phyloP scores from a whole-genome alignment of 2,888 invertebrate genomes.

The Rhaphigaster nebulosa region DNA sequence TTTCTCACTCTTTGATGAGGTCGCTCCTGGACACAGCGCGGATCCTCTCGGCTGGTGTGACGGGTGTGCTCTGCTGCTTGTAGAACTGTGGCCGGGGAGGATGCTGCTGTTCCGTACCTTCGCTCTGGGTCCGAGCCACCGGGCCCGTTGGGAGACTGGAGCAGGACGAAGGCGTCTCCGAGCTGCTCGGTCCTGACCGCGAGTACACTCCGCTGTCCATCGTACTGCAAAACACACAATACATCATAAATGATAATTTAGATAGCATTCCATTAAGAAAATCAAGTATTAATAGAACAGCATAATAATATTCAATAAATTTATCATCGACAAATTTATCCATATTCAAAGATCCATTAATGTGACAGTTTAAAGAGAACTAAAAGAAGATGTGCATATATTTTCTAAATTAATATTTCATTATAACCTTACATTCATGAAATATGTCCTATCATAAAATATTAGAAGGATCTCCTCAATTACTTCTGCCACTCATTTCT shows the following conservation, averaged over 20 bases:
- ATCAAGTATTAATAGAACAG: neutral
- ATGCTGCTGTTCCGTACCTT: conserved; percentile 66
- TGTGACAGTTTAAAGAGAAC: too few species aligned
- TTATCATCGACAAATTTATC: neutral
- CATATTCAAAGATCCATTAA: neutral
- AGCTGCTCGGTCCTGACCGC: conserved; percentile 68
- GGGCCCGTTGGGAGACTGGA: conserved; percentile 70
- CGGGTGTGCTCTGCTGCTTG: conserved; percentile 67
- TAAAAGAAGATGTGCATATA: too few species aligned
- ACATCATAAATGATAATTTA: conserved; percentile 58
- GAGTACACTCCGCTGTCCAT: conserved; percentile 68
- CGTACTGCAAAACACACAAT: conserved; percentile 68
- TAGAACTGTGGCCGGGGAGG: conserved; percentile 65
- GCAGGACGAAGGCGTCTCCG: conserved; percentile 66
- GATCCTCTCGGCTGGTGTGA: conserved; percentile 65
- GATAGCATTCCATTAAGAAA: neutral
- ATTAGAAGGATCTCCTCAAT: too few species aligned
- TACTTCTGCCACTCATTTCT: too few species aligned
- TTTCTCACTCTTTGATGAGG: conserved; percentile 69
- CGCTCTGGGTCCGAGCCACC: conserved; percentile 61
- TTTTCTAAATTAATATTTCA: too few species aligned
- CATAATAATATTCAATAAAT: neutral
- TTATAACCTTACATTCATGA: too few species aligned
- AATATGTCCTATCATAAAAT: too few species aligned
- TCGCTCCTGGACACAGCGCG: conserved; percentile 67